Conservation (phyloP, 2,888 invertebrate genomes). For the Abscondita cerata region DNA sequence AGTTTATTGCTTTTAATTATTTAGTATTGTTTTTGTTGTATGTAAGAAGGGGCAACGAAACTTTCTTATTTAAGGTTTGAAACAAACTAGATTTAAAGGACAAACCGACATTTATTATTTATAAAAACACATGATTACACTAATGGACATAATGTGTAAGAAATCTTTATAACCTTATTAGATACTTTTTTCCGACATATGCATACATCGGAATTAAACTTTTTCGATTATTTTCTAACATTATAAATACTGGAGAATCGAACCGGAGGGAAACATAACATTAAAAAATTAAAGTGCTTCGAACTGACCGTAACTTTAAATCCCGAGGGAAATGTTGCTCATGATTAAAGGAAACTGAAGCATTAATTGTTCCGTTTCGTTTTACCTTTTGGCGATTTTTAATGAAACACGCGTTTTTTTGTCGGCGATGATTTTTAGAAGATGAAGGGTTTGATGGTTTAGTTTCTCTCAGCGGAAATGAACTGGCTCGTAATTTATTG, state of each 20-base stretch:
- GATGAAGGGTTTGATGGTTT: slow-evolving; percentile 22
- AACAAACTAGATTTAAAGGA: too few relatives aligned
- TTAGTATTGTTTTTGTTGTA: too few relatives aligned
- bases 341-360: slow-evolving; percentile 22
- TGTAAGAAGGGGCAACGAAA: too few relatives aligned
- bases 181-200: too few relatives aligned
- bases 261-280: slow-evolving; percentile 48
- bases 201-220: slow-evolving; percentile 23
- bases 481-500: slow-evolving; percentile 43
- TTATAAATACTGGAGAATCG: slow-evolving; percentile 49
- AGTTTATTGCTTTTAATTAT: too few relatives aligned
- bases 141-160: too few relatives aligned
- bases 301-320: slow-evolving; percentile 40
- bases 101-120: too few relatives aligned
- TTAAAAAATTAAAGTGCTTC: slow-evolving; percentile 45
- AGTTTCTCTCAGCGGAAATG: slow-evolving; percentile 37
- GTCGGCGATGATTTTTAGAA: slow-evolving; percentile 40
- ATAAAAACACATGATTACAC: too few relatives aligned
- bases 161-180: too few relatives aligned
- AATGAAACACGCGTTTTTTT: slow-evolving; percentile 5
- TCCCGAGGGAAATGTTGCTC: slow-evolving; percentile 27
- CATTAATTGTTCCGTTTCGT: slow-evolving; percentile 20
- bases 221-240: slow-evolving; percentile 39
- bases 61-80: too few relatives aligned
- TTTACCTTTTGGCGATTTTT: neutral